A percentile compares a stretch with the other conserved stretches of the same genome.
phyloP scores from a whole-genome alignment of 2,797 vertebrate species.

The Pitangus sulphuratus region DNA sequence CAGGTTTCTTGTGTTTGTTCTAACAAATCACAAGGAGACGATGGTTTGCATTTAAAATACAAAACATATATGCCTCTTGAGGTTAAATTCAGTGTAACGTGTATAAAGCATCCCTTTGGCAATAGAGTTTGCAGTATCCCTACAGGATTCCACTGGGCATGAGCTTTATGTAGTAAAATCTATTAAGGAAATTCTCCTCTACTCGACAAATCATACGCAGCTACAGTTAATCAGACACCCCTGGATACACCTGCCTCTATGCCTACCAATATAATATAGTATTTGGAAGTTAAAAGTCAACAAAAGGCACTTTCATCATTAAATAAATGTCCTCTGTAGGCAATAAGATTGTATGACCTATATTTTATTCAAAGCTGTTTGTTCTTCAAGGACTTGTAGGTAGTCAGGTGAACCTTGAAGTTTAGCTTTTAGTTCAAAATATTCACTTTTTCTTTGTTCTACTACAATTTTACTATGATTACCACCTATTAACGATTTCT shows the following conservation, averaged over 20 bases:
- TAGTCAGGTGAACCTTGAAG: constrained; percentile 98
- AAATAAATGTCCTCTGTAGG: constrained; percentile 81
- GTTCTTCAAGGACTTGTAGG: constrained; percentile 98
- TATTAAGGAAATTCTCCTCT: constrained; percentile 75
- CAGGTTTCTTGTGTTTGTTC: constrained; percentile 78
- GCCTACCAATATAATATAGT: constrained; percentile 89
- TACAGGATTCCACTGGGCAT: constrained; percentile 78
- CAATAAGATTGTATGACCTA: constrained; percentile 82
- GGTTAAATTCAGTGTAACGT: constrained; percentile 79
- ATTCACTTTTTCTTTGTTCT: constrained; percentile 97
- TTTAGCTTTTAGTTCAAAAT: constrained; percentile 98
- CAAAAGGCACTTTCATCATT: constrained; percentile 97
- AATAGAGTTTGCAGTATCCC: constrained; percentile 81
- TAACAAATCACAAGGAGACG: constrained; percentile 80
- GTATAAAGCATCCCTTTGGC: constrained; percentile 86
- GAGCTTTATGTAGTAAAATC: constrained; percentile 77
- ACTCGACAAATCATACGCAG: constrained; percentile 64
- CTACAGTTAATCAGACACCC: constrained; percentile 81
- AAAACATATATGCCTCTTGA: constrained; percentile 85
- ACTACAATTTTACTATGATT: constrained; percentile 98
- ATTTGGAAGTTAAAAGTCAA: constrained; percentile 90
- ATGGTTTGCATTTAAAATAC: constrained; percentile 77
- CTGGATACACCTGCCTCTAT: constrained; percentile 86
- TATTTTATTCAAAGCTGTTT: constrained; percentile 98
- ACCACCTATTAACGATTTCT: constrained; percentile 96